Conservation (phyloP, 2,888 invertebrate genomes). For the Anthophora plumipes region DNA sequence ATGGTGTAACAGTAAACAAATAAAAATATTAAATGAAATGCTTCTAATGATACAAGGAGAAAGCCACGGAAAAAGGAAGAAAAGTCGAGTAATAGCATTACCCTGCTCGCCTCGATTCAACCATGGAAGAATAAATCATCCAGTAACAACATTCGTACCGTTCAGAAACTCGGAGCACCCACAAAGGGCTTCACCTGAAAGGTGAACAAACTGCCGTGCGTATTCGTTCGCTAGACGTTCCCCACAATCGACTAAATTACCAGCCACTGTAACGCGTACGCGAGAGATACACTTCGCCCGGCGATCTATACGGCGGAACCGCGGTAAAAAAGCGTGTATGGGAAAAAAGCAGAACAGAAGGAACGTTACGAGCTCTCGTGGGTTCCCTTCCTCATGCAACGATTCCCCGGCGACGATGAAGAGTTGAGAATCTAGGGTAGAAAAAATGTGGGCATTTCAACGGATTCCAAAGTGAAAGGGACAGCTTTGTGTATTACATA, state of each 20-base stretch:
- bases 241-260: slow-evolving; percentile 37
- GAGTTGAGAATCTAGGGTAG: slow-evolving; percentile 51
- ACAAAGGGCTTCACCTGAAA: not conserved
- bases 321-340: not conserved
- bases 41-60: no score
- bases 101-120: not conserved
- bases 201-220: not conserved
- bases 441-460: slow-evolving; percentile 68
- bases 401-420: slow-evolving; percentile 1
- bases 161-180: not conserved
- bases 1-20: no score
- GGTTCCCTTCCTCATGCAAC: not conserved
- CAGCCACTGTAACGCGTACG: slow-evolving; percentile 11
- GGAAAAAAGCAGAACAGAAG: not conserved
- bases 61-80: no score
- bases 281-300: slow-evolving; percentile 13
- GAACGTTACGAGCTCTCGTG: not conserved
- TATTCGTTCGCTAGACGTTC: slow-evolving; percentile 5
- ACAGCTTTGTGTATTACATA: slow-evolving; percentile 28
- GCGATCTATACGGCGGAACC: slow-evolving; percentile 19
- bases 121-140: not conserved
- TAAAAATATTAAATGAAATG: no score
- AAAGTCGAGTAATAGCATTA: no score
- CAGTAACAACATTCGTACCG: not conserved
- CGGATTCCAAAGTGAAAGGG: slow-evolving; percentile 70